Evolutionary conservation across 2,113 vertebrate species (phyloP), one percentile per base, ranked within the genome.

Genomic region (Ceyx margarethae): DNA sequence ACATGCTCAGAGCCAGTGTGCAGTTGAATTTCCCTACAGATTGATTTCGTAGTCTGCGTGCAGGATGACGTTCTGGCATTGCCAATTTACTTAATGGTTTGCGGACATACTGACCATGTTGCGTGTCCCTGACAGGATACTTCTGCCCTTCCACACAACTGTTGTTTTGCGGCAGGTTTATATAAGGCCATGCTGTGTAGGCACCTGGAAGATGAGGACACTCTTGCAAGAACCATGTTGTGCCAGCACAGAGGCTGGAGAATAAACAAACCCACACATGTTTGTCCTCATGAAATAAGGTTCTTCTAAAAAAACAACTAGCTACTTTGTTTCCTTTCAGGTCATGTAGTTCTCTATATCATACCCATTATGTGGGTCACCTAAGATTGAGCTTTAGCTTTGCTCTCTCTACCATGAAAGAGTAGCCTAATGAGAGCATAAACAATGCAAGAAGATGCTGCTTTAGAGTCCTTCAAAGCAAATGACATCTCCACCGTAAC

Each of bases 1-100:
- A 72, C 18, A 22, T 33, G 6, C 31, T 66, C 42, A 57, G 35
- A 50, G 5, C 8, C 5, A 46, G 31, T 42, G 8, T 0, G 0
- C 65, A 23, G 19, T 2, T 71, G 45, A 42, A 22, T 26, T 66
- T 72, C 35, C 11, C 37, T n/a, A 11, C n/a, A 61, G 26, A 50
- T 22, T 3, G 1, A 3, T 45, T 54, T 65, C 46, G 23, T 3
- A 0, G 3, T 20, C 61, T 54, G 21, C 0, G 0, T 46, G 31
- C 7, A 37, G 42, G 25, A 68, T n/a, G 29, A 17, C 0, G 1
- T 25, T 11, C 72, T 50, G 45, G 17, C 48, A 46, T 16, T 6
- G 3, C 28, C 46, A 19, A 10, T 69, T 75, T 35, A 51, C 7
- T 31, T 31, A 58, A 23, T 0, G 1, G n/a, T 54, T 29, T 37